Conservation (phyloP, 1,140 invertebrate genomes). For the Cotesia typhae region DNA sequence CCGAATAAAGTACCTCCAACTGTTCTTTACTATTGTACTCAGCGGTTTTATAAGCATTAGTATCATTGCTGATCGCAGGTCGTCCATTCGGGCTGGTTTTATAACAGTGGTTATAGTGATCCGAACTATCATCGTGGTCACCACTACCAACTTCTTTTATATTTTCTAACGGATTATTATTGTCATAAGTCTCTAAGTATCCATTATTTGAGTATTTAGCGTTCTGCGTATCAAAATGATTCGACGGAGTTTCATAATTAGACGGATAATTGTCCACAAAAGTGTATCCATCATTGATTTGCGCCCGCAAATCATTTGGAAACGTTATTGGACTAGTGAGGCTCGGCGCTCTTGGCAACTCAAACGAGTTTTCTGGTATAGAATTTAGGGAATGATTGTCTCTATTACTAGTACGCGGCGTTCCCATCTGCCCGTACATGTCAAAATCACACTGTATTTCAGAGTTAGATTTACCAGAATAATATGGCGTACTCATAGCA, state of each 20-base stretch:
- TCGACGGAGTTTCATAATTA: slow-evolving; percentile 56
- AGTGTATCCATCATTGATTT: slow-evolving; percentile 43
- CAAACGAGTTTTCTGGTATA: slow-evolving; percentile 46
- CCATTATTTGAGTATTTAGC: slow-evolving; percentile 54
- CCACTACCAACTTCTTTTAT: slow-evolving; percentile 46
- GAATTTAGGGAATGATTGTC: slow-evolving; percentile 36
- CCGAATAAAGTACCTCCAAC: slow-evolving; percentile 54
- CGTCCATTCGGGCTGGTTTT: slow-evolving; percentile 53
- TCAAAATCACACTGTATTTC: slow-evolving; percentile 46
- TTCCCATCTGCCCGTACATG: slow-evolving; percentile 39
- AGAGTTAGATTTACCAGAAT: slow-evolving; percentile 36
- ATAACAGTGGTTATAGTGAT: slow-evolving; percentile 52
- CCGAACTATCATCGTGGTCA: slow-evolving; percentile 47
- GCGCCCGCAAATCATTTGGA: slow-evolving; percentile 40
- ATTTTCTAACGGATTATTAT: slow-evolving; percentile 46
- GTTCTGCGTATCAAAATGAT: slow-evolving; percentile 51
- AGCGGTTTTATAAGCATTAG: slow-evolving; percentile 48
- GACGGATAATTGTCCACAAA: slow-evolving; percentile 48
- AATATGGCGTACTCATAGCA: slow-evolving; percentile 36
- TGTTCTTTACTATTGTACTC: slow-evolving; percentile 56
- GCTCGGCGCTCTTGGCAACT: slow-evolving; percentile 47
- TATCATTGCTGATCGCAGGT: slow-evolving; percentile 39
- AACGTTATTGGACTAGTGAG: slow-evolving; percentile 34
- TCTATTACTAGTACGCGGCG: slow-evolving; percentile 45
- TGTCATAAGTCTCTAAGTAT: slow-evolving; percentile 50